A percentile compares a stretch with the other conserved stretches of the same genome.
These are phyloP conservation scores for Bradypodion ventrale DNA, from an alignment of 2,797 vertebrate species.

Conservation along the genomic window DNA sequence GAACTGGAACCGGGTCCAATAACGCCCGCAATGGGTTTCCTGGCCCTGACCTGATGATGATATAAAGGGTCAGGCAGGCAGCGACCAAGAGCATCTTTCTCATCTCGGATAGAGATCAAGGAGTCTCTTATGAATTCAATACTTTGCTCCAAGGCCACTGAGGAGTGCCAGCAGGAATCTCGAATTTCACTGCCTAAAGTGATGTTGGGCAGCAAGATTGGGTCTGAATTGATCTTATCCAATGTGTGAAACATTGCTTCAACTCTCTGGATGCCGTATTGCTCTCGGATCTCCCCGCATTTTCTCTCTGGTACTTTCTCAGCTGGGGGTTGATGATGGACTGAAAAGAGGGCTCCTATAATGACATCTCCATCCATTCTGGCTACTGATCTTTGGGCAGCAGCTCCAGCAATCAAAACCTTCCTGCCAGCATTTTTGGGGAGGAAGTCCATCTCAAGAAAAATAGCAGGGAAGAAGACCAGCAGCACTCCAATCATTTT, in stretches of 20 bases:
- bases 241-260: conserved; percentile 98
- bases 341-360: conserved; percentile 97
- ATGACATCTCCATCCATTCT: conserved; percentile 98
- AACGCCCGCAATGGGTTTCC: conserved; percentile 96
- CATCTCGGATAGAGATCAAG: conserved; percentile 95
- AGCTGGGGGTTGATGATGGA: conserved; percentile 96
- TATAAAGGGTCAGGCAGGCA: conserved; percentile 87
- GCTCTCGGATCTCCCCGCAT: conserved; percentile 96
- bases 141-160: conserved; percentile 97
- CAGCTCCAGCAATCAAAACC: conserved; percentile 79
- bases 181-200: conserved; percentile 97
- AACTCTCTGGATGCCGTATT: conserved; percentile 97
- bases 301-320: conserved; percentile 96
- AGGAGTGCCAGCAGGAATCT: conserved; percentile 99
- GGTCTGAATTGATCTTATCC: conserved; percentile 95
- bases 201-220: conserved; percentile 90
- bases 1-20: conserved; percentile 99
- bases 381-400: conserved; percentile 88
- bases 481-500: conserved; percentile 84
- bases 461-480: conserved; percentile 78
- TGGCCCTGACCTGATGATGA: conserved; percentile 80
- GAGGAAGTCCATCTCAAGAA: conserved; percentile 79
- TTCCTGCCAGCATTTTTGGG: conserved; percentile 77
- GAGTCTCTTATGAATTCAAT: conserved; percentile 99
- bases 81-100: conserved; percentile 90